phyloP scores from a whole-genome alignment of 2,888 invertebrate species.

The Athrips mouffetella region DNA sequence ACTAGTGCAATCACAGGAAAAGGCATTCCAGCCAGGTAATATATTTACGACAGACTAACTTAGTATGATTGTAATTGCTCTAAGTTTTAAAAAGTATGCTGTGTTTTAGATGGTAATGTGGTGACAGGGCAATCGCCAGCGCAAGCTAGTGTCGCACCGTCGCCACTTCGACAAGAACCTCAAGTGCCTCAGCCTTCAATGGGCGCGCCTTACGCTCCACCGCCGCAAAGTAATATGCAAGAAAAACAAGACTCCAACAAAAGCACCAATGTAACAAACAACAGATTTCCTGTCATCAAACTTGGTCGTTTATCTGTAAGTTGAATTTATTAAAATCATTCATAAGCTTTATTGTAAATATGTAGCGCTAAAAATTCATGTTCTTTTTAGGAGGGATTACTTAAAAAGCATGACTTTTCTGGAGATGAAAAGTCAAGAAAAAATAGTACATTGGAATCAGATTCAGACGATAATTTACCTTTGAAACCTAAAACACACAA shows the following conservation, averaged over 20 bases:
- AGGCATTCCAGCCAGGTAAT: constrained; percentile 64
- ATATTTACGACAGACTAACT: too few species aligned
- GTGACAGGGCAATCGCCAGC: constrained; percentile 79
- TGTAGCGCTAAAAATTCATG: neutral
- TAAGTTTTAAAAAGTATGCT: too few species aligned
- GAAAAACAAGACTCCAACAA: constrained; percentile 60
- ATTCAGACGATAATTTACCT: constrained; percentile 70
- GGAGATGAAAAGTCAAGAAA: constrained; percentile 58
- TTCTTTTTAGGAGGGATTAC: constrained; percentile 57
- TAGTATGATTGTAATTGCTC: too few species aligned
- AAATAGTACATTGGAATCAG: constrained; percentile 67
- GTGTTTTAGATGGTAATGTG: constrained; percentile 59
- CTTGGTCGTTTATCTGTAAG: constrained; percentile 71
- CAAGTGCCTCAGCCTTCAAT: constrained; percentile 73
- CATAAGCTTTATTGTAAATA: neutral
- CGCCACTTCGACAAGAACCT: constrained; percentile 71
- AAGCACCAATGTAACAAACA: constrained; percentile 45
- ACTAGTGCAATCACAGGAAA: constrained; percentile 58
- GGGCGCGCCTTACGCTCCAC: constrained; percentile 64
- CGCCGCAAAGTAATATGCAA: constrained; percentile 34
- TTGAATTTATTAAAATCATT: neutral
- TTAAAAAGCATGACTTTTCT: constrained; percentile 66
- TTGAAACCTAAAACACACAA: constrained; percentile 59
- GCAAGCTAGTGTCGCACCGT: constrained; percentile 80
- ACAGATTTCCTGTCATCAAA: constrained; percentile 70